A percentile compares a stretch with the other conserved stretches of the same genome.
Evolutionary conservation across 2,113 vertebrate species (phyloP).

Genomic region (Centropus unirufus): DNA sequence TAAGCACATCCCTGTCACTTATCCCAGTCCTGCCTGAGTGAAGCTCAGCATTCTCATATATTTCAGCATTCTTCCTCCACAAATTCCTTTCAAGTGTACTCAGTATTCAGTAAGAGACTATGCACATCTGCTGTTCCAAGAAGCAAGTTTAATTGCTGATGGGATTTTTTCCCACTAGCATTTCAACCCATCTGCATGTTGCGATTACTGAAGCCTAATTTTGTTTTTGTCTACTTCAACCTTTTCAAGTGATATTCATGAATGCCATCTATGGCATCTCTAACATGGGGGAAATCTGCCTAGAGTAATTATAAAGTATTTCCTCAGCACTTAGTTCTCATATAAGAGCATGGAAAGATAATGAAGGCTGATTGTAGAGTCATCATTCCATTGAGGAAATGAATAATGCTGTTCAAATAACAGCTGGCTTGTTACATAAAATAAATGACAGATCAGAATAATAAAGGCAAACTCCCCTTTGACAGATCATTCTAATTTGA

Average conservation of each 20-base stretch:
- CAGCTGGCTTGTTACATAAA: constrained; percentile 62
- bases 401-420: constrained; percentile 66
- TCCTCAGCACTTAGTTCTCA: constrained; percentile 69
- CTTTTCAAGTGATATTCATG: constrained; percentile 74
- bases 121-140: constrained; percentile 75
- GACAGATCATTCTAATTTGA: constrained; percentile 49
- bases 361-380: constrained; percentile 70
- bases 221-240: constrained; percentile 71
- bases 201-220: constrained; percentile 69
- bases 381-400: constrained; percentile 54
- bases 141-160: constrained; percentile 79
- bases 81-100: constrained; percentile 61
- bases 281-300: constrained; percentile 73
- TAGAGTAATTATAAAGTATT: constrained; percentile 74
- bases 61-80: constrained; percentile 22
- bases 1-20: background rate
- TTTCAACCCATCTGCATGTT: constrained; percentile 74
- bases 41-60: background rate
- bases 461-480: constrained; percentile 56
- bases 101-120: constrained; percentile 58
- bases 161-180: constrained; percentile 68
- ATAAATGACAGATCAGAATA: constrained; percentile 61
- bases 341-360: constrained; percentile 71
- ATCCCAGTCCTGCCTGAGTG: background rate
- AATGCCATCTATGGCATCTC: constrained; percentile 71